Conservation (phyloP, 2,797 vertebrate species). For the Megalops cyprinoides region DNA sequence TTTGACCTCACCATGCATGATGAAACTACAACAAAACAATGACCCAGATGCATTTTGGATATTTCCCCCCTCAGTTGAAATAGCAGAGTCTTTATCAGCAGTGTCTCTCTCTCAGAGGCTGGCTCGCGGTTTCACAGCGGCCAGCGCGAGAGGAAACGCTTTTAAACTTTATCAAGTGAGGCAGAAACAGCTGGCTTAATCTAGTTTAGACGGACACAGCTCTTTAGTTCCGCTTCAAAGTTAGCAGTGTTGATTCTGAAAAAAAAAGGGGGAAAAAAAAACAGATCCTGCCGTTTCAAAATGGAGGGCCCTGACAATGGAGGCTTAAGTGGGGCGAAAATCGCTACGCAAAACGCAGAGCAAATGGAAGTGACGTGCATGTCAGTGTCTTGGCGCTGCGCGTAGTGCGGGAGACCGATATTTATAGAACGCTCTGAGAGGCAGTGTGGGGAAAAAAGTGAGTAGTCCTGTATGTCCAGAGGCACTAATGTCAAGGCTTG, state of each 20-base stretch:
- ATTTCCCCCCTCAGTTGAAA: not conserved
- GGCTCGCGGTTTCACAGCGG: not conserved
- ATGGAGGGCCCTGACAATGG: constrained; percentile 14
- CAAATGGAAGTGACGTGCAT: constrained; percentile 29
- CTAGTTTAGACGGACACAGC: constrained; percentile 16
- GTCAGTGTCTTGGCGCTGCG: constrained; percentile 25
- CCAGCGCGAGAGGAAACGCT: not conserved
- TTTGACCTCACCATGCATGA: constrained; percentile 23
- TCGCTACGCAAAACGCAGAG: constrained; percentile 13
- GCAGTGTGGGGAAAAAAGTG: not conserved
- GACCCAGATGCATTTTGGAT: not conserved
- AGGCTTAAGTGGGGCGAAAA: constrained; percentile 35
- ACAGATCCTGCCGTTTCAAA: constrained; percentile 10
- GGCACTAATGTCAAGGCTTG: not conserved
- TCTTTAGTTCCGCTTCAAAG: constrained; percentile 4
- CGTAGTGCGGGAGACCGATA: constrained; percentile 34
- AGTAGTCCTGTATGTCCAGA: constrained; percentile 31
- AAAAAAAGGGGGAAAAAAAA: not conserved
- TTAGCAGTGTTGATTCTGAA: not conserved
- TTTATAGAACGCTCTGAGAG: constrained; percentile 35
- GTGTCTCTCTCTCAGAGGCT: constrained; percentile 28
- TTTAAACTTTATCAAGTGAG: constrained; percentile 18
- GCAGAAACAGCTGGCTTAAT: constrained; percentile 13
- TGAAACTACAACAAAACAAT: constrained; percentile 12
- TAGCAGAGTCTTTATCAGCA: constrained; percentile 11